A percentile compares a stretch with the other conserved stretches of the same genome.
Conservation (phyloP, 2,888 invertebrate genomes). For the Eledona agricola region DNA sequence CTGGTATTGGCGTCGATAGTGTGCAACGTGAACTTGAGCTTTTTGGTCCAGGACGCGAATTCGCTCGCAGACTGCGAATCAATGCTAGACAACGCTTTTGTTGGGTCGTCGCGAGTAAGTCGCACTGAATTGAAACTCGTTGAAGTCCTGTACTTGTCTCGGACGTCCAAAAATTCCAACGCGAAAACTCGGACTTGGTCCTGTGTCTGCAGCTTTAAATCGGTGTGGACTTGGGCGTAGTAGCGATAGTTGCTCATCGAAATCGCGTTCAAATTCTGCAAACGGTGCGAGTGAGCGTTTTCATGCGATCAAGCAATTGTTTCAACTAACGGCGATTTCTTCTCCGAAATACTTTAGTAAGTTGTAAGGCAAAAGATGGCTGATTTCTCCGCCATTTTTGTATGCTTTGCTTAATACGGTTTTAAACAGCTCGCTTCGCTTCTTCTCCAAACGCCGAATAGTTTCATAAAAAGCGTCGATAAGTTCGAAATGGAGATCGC, state of each 20-base stretch:
- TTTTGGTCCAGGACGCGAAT: constrained; percentile 46
- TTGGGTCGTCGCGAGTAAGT: no score
- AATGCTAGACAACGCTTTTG: no score
- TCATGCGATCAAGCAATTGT: neutral
- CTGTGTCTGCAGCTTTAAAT: constrained; percentile 49
- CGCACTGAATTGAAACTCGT: no score
- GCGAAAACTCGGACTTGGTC: constrained; percentile 47
- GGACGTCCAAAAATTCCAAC: constrained; percentile 38
- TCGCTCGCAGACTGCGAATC: no score
- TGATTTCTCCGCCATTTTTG: constrained; percentile 4
- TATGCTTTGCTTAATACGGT: constrained; percentile 1
- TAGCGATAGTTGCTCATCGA: constrained; percentile 52
- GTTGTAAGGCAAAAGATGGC: constrained; percentile 10
- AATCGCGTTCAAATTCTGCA: constrained; percentile 55
- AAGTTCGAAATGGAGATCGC: no score
- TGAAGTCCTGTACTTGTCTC: constrained; percentile 28
- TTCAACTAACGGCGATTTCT: constrained; percentile 9
- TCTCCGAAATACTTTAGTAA: constrained; percentile 11
- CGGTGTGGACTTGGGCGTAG: constrained; percentile 48
- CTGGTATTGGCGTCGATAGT: constrained; percentile 45
- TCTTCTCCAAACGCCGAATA: constrained; percentile 5
- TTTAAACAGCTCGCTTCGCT: constrained; percentile 8
- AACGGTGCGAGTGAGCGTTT: no score
- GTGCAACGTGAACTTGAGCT: constrained; percentile 40
- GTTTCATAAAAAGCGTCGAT: constrained; percentile 10